Conservation (phyloP, 2,888 invertebrate species). For the Sialis lutaria region DNA sequence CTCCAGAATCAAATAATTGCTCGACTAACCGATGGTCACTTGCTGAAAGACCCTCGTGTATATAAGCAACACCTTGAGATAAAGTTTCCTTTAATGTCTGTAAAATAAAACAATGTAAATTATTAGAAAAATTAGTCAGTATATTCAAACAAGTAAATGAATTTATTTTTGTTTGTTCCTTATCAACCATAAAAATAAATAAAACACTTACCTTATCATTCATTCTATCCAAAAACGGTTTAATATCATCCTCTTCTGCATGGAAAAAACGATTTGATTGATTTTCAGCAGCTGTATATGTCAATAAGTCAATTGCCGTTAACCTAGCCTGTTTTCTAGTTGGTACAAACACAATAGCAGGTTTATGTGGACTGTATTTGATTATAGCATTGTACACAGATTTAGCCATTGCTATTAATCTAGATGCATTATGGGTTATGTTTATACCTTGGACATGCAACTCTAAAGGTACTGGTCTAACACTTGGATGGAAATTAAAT, state of each 20-base stretch:
- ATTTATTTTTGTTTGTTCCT: too few species aligned
- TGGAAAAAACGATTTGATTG: constrained; percentile 79
- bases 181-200: too few species aligned
- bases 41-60: constrained; percentile 83
- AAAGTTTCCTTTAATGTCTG: constrained; percentile 80
- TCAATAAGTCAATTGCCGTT: constrained; percentile 91
- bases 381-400: constrained; percentile 89
- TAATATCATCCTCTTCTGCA: constrained; percentile 69
- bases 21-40: constrained; percentile 83
- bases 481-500: constrained; percentile 98
- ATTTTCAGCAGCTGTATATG: constrained; percentile 81
- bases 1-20: constrained; percentile 82
- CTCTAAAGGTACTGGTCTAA: constrained; percentile 86
- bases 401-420: constrained; percentile 94
- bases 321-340: constrained; percentile 79
- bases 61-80: constrained; percentile 88
- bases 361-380: constrained; percentile 66
- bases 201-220: constrained; percentile 53
- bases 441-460: constrained; percentile 95
- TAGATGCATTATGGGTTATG: constrained; percentile 91
- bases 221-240: constrained; percentile 75
- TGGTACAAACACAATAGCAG: constrained; percentile 81
- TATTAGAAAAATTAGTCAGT: neutral
- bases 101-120: constrained; percentile 7
- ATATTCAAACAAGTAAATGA: neutral